phyloP scores from a whole-genome alignment of 2,113 vertebrate genomes.

The Peromyscus polionotus region DNA sequence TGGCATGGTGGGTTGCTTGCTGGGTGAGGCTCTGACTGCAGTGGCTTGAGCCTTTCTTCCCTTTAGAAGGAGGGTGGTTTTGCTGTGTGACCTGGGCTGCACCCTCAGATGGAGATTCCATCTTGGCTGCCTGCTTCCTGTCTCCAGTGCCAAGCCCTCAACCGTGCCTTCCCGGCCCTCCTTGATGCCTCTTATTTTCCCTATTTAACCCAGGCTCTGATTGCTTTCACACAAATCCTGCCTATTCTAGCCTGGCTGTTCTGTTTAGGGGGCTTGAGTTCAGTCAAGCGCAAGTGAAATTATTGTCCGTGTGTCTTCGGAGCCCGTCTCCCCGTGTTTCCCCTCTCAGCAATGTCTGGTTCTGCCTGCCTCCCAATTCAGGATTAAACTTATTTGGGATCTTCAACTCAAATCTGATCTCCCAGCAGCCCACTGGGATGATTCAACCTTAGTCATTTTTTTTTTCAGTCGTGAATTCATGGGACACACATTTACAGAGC shows the following conservation, averaged over 20 bases:
- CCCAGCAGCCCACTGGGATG: neutral
- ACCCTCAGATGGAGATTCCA: constrained; percentile 65
- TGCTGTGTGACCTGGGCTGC: constrained; percentile 64
- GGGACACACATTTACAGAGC: neutral
- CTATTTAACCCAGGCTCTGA: neutral
- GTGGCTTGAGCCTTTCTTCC: neutral
- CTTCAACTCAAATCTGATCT: neutral
- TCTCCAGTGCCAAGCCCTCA: constrained; percentile 24
- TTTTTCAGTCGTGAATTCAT: neutral
- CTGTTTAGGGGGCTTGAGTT: neutral
- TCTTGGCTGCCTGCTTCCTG: constrained; percentile 69
- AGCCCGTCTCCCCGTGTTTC: no score
- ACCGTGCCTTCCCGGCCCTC: constrained; percentile 20
- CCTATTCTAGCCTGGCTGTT: neutral
- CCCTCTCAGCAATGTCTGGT: neutral
- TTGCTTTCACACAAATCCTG: neutral
- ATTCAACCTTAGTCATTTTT: neutral
- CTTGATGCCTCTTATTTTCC: neutral
- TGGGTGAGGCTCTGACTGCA: neutral
- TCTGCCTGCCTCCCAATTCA: neutral
- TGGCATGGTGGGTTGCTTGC: neutral
- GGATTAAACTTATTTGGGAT: neutral
- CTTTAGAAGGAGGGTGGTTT: constrained; percentile 29
- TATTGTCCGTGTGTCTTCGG: neutral
- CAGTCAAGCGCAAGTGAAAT: neutral